These are phyloP conservation scores for Zaprionus nigranus DNA, from an alignment of 1,140 invertebrate species.

Conservation along the genomic window DNA sequence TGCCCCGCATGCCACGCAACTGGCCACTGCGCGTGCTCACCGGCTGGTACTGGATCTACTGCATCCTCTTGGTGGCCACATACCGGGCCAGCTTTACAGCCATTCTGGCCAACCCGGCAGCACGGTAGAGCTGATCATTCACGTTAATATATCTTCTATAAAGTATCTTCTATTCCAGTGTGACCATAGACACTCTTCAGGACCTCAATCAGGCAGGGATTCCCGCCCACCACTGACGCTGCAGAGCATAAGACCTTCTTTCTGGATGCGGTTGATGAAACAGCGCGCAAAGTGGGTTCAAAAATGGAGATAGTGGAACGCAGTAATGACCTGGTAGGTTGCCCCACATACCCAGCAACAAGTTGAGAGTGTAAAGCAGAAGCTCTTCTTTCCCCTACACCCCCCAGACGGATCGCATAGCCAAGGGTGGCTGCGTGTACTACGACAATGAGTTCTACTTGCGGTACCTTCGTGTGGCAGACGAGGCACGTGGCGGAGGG, in stretches of 20 bases:
- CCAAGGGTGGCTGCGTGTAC: conserved; percentile 89
- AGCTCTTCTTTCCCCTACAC: neutral
- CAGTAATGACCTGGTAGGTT: conserved; percentile 86
- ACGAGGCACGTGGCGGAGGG: conserved; percentile 84
- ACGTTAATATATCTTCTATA: neutral
- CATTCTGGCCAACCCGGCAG: conserved; percentile 90
- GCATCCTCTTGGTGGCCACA: conserved; percentile 90
- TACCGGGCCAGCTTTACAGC: conserved; percentile 94
- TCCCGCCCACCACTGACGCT: conserved; percentile 89
- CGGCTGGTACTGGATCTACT: conserved; percentile 94
- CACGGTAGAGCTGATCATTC: conserved; percentile 85
- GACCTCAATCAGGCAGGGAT: conserved; percentile 88
- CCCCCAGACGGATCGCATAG: conserved; percentile 85
- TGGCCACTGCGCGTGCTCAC: conserved; percentile 92
- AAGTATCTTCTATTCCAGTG: conserved; percentile 82
- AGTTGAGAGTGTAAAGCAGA: too few relatives aligned
- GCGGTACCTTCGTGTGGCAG: conserved; percentile 87
- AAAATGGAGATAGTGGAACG: conserved; percentile 88
- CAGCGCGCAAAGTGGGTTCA: conserved; percentile 87
- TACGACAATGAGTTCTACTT: conserved; percentile 92
- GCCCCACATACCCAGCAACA: neutral
- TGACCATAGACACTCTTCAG: conserved; percentile 90
- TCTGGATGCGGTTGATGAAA: conserved; percentile 87
- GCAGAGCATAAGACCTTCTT: conserved; percentile 89
- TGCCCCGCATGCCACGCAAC: conserved; percentile 89